A percentile compares a stretch with the other conserved stretches of the same genome.
Conservation (phyloP, 64 coral and sea anemone species). For the Hydrozoanthus tunicans region DNA sequence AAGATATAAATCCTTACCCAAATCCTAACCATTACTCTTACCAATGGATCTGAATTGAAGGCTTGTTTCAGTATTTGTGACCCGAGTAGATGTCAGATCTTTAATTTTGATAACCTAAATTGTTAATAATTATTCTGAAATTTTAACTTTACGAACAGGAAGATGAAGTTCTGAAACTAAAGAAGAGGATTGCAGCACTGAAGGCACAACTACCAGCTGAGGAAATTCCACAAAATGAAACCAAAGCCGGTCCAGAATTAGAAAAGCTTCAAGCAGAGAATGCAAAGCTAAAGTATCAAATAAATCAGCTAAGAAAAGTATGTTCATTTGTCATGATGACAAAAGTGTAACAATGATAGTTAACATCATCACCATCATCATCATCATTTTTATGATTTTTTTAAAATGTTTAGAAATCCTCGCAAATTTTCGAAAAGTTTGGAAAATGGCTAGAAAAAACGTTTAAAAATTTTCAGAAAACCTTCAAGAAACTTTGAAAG, state of each 20-base stretch:
- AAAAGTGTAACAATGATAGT: too few species aligned
- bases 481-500: neutral
- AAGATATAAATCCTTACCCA: too few species aligned
- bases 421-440: neutral
- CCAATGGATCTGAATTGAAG: too few species aligned
- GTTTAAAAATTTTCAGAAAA: too few species aligned
- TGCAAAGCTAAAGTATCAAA: conserved; percentile 91
- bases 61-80: too few species aligned
- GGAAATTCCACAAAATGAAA: conserved; percentile 60
- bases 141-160: conserved; percentile 61
- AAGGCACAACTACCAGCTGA: conserved; percentile 38
- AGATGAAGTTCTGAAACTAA: conserved; percentile 81
- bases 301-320: conserved; percentile 85
- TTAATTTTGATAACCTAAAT: neutral
- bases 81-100: neutral
- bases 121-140: neutral
- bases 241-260: conserved; percentile 12
- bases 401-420: too few species aligned
- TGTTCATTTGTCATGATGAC: neutral
- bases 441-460: neutral
- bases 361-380: too few species aligned
- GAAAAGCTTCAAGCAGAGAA: conserved; percentile 82
- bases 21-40: too few species aligned
- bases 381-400: too few species aligned
- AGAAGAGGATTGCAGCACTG: conserved; percentile 86